Evolutionary conservation across 2,888 invertebrate genomes (phyloP).

Genomic region (Drosophila fungiperda): DNA sequence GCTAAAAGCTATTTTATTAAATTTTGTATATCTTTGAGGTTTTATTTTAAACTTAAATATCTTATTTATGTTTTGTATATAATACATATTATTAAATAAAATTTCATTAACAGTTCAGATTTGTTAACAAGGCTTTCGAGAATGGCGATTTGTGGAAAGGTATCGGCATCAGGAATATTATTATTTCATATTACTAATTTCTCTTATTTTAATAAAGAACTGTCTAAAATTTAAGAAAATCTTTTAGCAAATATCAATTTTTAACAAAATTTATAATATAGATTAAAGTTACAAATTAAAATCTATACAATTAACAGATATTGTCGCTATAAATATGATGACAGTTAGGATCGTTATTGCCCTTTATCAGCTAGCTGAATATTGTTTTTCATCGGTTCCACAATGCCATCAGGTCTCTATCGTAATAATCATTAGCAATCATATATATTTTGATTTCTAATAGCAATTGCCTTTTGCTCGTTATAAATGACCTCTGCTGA

Average conservation of each 20-base stretch:
- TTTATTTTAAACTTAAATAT: no score
- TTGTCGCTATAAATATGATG: no score
- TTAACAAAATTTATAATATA: not conserved
- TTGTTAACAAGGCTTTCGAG: not conserved
- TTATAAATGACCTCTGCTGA: slow-evolving; percentile 25
- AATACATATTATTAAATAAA: no score
- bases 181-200: not conserved
- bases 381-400: not conserved
- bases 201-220: not conserved
- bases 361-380: not conserved
- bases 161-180: not conserved
- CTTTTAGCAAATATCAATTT: not conserved
- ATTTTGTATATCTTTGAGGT: not conserved
- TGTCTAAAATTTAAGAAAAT: not conserved
- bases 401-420: not conserved
- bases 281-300: not conserved
- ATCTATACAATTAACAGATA: not conserved
- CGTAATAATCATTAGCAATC: slow-evolving; percentile 33
- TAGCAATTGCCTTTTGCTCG: slow-evolving; percentile 11
- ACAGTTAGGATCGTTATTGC: not conserved
- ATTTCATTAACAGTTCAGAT: no score
- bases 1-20: not conserved
- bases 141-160: not conserved
- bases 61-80: no score
- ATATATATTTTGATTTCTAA: slow-evolving; percentile 26